A percentile compares a stretch with the other conserved stretches of the same genome.
Conservation (phyloP, 1,140 invertebrate genomes). For the Carposina sasakii region DNA sequence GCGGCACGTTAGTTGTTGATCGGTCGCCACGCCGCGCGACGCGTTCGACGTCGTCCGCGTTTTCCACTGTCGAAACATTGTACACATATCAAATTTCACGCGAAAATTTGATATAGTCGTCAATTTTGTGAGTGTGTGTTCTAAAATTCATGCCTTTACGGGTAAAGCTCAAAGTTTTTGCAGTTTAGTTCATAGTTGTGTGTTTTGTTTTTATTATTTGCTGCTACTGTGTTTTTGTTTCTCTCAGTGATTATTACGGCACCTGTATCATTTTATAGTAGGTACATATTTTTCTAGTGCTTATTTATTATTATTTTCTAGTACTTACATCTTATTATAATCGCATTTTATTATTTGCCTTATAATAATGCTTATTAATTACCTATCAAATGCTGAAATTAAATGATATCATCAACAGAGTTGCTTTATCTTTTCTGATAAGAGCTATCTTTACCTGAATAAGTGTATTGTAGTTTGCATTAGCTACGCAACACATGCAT, state of each 20-base stretch:
- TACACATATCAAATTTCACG: conserved; percentile 69
- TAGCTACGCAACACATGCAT: too few relatives aligned
- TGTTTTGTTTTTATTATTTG: conserved; percentile 47
- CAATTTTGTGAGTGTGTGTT: conserved; percentile 54
- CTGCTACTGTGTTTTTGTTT: conserved; percentile 47
- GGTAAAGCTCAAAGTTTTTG: conserved; percentile 51
- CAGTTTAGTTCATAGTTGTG: conserved; percentile 30
- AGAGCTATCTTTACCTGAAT: conserved; percentile 54
- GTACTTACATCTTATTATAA: conserved; percentile 23
- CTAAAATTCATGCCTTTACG: conserved; percentile 46
- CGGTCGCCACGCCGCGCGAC: conserved; percentile 42
- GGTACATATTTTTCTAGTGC: conserved; percentile 50
- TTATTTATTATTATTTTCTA: conserved; percentile 37
- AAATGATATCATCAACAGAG: conserved; percentile 59
- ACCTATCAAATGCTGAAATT: neutral
- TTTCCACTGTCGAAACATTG: conserved; percentile 30
- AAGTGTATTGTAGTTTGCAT: conserved; percentile 34
- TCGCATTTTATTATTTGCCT: neutral
- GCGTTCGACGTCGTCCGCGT: conserved; percentile 14
- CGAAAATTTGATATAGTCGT: conserved; percentile 70
- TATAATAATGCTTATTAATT: neutral
- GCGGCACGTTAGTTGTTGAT: conserved; percentile 48
- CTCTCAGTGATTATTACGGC: conserved; percentile 47
- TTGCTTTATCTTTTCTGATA: conserved; percentile 65
- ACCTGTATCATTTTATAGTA: too few relatives aligned